Base-by-base conservation (phyloP, 1,140 invertebrate species). In the Euura saliciscinereae region DNA sequence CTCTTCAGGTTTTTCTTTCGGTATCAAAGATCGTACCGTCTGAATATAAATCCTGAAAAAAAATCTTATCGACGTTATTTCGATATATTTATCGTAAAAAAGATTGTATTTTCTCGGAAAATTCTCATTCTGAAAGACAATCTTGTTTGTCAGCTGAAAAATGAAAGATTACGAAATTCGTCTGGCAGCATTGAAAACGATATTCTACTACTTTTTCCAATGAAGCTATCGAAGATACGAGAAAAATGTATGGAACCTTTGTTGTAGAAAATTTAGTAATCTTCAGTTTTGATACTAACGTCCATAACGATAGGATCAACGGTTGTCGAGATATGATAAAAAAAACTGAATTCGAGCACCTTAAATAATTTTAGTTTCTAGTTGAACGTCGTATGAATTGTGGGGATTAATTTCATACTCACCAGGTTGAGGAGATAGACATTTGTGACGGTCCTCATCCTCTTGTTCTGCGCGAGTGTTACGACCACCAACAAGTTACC, bases 381-480 rank as follows among this genome's bases (percentile, higher is more conserved):
- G 46, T 45, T 46, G 6, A 10, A 69, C 43, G 45, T 28, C 28
- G 65, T 59, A 70, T 59, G 45, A 68, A 45, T 74, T 8, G 65
- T 28, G 28, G 28, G 1, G 28, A 28, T 28, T 28, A 28, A 28
- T 28, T 1, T 28, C 1, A 69, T 85, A 90, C 91, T 91, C 81
- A 93, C 92, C 89, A 96, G 87, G 86, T 97, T 97, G n/a, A 96
- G 88, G 42, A 97, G 89, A 83, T 96, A 96, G 7, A 96, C 92
- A 82, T 97, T 96, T 5, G 95, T 96, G 6, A 97, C 94, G 0
- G 95, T 96, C 68, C 95, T 88, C 95, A 97, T 96, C 75, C 94
- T 87, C 77, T 93, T 92, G 83, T 96, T 95, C 80, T 94, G 92
- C 0, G 93, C 90, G 46, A 97, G 84, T 0, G 95, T 96, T 2